Conservation (phyloP, 2,797 vertebrate species). For the Helostoma temminkii region DNA sequence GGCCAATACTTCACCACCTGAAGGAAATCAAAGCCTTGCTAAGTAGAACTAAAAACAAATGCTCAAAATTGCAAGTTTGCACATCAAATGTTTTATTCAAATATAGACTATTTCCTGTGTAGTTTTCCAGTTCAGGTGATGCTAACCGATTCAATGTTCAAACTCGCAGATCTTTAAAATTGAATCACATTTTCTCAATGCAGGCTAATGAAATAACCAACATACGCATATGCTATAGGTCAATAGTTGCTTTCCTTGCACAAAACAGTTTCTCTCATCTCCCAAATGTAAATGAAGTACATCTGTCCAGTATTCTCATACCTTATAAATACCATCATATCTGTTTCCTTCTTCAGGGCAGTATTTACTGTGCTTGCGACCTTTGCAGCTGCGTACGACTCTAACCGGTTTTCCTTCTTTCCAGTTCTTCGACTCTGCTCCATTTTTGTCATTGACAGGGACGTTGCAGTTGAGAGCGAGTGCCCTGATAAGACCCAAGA, state of each 20-base stretch:
- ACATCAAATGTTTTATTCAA: too few relatives aligned
- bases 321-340: conserved; percentile 98
- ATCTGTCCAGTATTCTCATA: conserved; percentile 37
- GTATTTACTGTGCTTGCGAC: conserved; percentile 95
- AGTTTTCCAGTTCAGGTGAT: not conserved
- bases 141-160: too few relatives aligned
- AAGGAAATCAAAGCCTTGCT: not conserved
- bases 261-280: too few relatives aligned
- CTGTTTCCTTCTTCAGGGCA: conserved; percentile 94
- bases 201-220: not conserved
- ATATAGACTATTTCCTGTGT: not conserved
- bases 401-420: conserved; percentile 92
- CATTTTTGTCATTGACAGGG: conserved; percentile 90
- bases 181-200: not conserved
- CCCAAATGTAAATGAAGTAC: too few relatives aligned
- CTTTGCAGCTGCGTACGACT: conserved; percentile 94
- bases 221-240: not conserved
- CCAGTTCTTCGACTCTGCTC: conserved; percentile 95
- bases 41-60: not conserved
- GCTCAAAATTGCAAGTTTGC: too few relatives aligned
- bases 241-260: not conserved
- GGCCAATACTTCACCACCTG: conserved; percentile 98
- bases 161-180: not conserved
- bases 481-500: conserved; percentile 81
- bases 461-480: conserved; percentile 95